Evolutionary conservation across 2,113 vertebrate genomes (phyloP).

Genomic region (Pardalotus punctatus): DNA sequence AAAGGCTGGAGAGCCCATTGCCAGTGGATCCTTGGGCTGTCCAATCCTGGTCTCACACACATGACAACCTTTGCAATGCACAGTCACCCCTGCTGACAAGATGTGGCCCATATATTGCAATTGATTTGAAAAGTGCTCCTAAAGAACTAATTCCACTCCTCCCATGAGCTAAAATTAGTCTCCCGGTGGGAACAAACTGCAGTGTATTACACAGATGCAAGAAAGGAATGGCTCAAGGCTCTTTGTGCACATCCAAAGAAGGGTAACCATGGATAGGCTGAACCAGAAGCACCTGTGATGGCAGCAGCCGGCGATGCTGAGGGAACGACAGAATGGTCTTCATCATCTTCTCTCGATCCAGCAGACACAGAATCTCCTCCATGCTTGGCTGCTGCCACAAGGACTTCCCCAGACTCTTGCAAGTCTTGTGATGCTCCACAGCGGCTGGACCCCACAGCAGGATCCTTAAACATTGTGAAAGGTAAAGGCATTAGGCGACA

Average conservation of each 20-base stretch:
- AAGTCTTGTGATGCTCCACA: slow-evolving; percentile 90
- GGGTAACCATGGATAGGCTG: not conserved
- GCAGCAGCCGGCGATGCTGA: slow-evolving; percentile 80
- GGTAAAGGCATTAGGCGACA: not conserved
- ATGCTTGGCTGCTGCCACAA: slow-evolving; percentile 91
- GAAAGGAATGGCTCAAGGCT: not conserved
- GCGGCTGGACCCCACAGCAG: slow-evolving; percentile 90
- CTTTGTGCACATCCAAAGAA: not conserved
- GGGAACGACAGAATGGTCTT: slow-evolving; percentile 85
- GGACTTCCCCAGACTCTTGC: slow-evolving; percentile 87
- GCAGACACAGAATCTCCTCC: slow-evolving; percentile 85
- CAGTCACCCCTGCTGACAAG: not conserved
- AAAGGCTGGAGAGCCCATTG: not conserved
- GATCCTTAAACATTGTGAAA: slow-evolving; percentile 69
- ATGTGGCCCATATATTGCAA: not conserved
- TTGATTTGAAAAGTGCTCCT: not conserved
- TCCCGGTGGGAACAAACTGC: not conserved
- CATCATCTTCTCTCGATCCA: slow-evolving; percentile 82
- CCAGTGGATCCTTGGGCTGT: not conserved
- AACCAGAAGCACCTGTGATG: slow-evolving; percentile 71
- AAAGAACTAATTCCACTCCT: not conserved
- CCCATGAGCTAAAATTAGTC: not conserved
- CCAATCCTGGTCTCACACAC: not conserved
- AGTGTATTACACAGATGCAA: not conserved
- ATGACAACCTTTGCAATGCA: not conserved